Base-by-base conservation (phyloP, 2,888 invertebrate species). In the Icerya purchasi region DNA sequence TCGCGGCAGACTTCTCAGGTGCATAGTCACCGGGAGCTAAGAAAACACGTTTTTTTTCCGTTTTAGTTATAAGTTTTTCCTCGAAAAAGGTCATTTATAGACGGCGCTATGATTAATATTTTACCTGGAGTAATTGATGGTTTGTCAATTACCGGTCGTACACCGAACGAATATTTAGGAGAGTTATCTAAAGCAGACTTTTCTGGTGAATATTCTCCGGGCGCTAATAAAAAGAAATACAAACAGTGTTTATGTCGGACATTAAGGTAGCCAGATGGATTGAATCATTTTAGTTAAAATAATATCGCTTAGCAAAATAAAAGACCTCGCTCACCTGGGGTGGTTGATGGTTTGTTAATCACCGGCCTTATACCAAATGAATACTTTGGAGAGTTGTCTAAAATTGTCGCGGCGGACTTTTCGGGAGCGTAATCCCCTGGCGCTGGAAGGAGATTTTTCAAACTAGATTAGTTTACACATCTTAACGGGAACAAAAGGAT, bases 381-480 rank as follows among this genome's bases (percentile, higher is more conserved):
- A 50, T 63, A 61, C 57, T 80, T 77, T 56, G 84, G 84, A 50
- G 80, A 76, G 65, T 73, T 77, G 67, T 79, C 79, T 8, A 55
- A 36, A 36, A 36, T 36, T 5, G 14, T 8, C 36, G n/a, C n/a
- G n/a, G n/a, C n/a, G n/a, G 36, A 36, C 14, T 36, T 36, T 36
- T 82, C 81, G 2, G 80, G 79, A 60, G 66, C 70, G 68, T 83
- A 83, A 53, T 77, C 75, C 61, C 80, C 79, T 22, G 83, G 83
- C 50, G 75, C 73, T 61, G 71, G 69, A 61, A 75, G n/a, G n/a
- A n/a, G n/a, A n/a, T n/a, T n/a, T n/a, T n/a, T n/a, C n/a, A n/a
- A n/a, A n/a, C n/a, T n/a, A n/a, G n/a, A n/a, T n/a, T n/a, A n/a
- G n/a, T n/a, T n/a, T n/a, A n/a, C n/a, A n/a, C n/a, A n/a, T n/a